Evolutionary conservation across 2,888 invertebrate genomes (phyloP).

Genomic region (Xiphydria camelus): DNA sequence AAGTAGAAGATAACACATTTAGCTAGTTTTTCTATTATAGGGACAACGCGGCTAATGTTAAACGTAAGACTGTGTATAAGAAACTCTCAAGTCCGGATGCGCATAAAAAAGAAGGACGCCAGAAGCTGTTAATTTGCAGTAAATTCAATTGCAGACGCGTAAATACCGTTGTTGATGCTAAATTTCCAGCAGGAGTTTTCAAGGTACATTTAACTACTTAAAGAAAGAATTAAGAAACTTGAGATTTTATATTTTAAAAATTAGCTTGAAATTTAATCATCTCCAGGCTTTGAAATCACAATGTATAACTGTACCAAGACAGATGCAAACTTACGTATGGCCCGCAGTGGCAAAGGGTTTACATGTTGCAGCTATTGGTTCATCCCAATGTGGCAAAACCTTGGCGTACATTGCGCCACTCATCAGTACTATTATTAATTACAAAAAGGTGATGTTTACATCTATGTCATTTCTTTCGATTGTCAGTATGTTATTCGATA

Average conservation of each 20-base stretch:
- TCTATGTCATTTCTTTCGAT: too few relatives aligned
- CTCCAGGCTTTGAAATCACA: conserved; percentile 46
- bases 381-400: conserved; percentile 69
- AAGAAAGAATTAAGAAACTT: background rate
- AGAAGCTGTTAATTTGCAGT: conserved; percentile 39
- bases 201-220: conserved; percentile 21
- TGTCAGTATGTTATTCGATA: too few relatives aligned
- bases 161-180: conserved; percentile 33
- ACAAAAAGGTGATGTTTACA: conserved; percentile 26
- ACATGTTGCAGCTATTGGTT: conserved; percentile 68
- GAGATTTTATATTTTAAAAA: background rate
- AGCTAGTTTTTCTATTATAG: too few relatives aligned
- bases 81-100: too few relatives aligned
- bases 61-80: too few relatives aligned
- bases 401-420: conserved; percentile 72
- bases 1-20: too few relatives aligned
- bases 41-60: too few relatives aligned
- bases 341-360: conserved; percentile 68
- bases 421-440: conserved; percentile 61
- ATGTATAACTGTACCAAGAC: conserved; percentile 57
- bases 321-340: conserved; percentile 73
- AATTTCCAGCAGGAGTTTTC: conserved; percentile 37
- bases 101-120: conserved; percentile 9
- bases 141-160: conserved; percentile 31
- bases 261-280: conserved; percentile 4